These are phyloP conservation scores for Podarcis cretensis DNA, from an alignment of 2,113 vertebrate genomes.

Conservation along the genomic window DNA sequence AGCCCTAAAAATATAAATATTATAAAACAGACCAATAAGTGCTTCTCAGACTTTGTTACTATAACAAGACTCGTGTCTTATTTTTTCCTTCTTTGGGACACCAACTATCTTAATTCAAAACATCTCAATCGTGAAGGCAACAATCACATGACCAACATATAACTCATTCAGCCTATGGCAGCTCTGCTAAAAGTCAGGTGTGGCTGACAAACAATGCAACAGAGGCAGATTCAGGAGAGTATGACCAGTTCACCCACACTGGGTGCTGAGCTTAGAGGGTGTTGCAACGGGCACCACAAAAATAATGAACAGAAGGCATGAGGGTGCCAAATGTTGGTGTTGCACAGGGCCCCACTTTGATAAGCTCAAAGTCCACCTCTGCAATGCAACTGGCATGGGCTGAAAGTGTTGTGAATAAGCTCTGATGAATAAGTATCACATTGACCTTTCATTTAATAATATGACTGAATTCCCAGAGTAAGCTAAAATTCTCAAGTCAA, in stretches of 20 bases:
- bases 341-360: too few relatives aligned
- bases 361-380: too few relatives aligned
- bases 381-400: neutral
- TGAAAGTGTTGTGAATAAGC: neutral
- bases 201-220: neutral
- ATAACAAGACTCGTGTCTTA: neutral
- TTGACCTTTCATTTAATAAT: neutral
- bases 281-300: too few relatives aligned
- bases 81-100: neutral
- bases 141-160: too few relatives aligned
- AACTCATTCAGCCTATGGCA: neutral
- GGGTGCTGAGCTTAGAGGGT: too few relatives aligned
- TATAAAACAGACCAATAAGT: neutral
- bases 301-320: too few relatives aligned
- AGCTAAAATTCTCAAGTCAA: neutral
- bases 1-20: neutral
- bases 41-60: neutral
- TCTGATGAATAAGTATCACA: neutral
- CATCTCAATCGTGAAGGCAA: neutral
- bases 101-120: neutral
- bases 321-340: too few relatives aligned
- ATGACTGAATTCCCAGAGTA: neutral
- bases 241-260: too few relatives aligned
- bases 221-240: too few relatives aligned
- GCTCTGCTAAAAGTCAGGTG: neutral